phyloP scores from a whole-genome alignment of 2,797 vertebrate species.

The Morelia viridis region DNA sequence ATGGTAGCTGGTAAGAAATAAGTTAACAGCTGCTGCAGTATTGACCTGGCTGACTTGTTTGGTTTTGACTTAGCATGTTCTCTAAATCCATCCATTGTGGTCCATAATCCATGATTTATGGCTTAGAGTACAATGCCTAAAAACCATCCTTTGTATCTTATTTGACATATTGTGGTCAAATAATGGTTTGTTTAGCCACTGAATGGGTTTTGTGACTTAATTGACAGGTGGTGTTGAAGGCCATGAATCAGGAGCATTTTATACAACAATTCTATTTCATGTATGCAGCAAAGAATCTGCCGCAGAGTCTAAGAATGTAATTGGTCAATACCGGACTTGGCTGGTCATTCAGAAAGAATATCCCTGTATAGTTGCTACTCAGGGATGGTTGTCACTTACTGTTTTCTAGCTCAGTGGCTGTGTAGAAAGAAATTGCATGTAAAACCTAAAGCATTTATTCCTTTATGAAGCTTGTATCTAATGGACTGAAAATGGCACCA shows the following conservation, averaged over 20 bases:
- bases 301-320: not conserved
- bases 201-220: not conserved
- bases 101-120: not conserved
- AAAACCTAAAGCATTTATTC: not conserved
- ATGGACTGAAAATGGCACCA: not conserved
- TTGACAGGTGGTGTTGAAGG: not conserved
- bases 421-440: not conserved
- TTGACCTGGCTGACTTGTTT: not conserved
- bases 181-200: not conserved
- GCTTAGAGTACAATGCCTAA: not conserved
- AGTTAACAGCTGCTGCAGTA: not conserved
- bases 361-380: no score
- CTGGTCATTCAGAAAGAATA: not conserved
- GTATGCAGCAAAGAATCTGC: not conserved
- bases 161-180: not conserved
- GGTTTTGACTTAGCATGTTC: not conserved
- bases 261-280: no score
- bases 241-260: not conserved
- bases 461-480: not conserved
- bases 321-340: not conserved
- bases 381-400: not conserved
- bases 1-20: conserved; percentile 18
- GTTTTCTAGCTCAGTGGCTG: not conserved
- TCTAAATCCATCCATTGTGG: not conserved
- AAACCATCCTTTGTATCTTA: not conserved